These are phyloP conservation scores for Chelon auratus DNA, from an alignment of 2,797 vertebrate genomes.

Conservation along the genomic window DNA sequence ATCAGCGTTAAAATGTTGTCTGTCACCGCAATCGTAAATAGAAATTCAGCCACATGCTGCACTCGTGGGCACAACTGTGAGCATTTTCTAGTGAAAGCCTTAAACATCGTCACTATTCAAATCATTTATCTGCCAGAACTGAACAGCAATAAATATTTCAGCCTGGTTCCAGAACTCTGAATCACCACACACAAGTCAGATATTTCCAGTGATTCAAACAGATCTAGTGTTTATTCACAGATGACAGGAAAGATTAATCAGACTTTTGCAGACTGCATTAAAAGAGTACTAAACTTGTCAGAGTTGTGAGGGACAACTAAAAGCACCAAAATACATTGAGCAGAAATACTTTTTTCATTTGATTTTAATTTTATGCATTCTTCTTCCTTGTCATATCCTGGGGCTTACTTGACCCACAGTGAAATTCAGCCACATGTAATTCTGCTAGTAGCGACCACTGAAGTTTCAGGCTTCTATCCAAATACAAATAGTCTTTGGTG, in stretches of 20 bases:
- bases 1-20: conserved; percentile 49
- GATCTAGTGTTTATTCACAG: background rate
- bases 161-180: background rate
- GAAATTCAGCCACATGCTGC: background rate
- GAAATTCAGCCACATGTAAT: no score
- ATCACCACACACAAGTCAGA: background rate
- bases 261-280: background rate
- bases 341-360: no score
- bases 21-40: conserved; percentile 19
- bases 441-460: no score
- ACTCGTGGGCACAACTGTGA: background rate
- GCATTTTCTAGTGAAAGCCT: background rate
- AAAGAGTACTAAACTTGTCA: background rate
- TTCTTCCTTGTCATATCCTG: no score
- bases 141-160: conserved; percentile 1
- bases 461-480: no score
- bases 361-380: no score
- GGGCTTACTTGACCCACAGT: no score
- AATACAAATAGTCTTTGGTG: no score
- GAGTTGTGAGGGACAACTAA: no score
- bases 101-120: background rate
- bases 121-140: background rate
- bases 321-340: no score
- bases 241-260: background rate
- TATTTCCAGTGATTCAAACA: background rate